phyloP scores from a whole-genome alignment of 1,140 invertebrate species.

The Hestina assimilis region DNA sequence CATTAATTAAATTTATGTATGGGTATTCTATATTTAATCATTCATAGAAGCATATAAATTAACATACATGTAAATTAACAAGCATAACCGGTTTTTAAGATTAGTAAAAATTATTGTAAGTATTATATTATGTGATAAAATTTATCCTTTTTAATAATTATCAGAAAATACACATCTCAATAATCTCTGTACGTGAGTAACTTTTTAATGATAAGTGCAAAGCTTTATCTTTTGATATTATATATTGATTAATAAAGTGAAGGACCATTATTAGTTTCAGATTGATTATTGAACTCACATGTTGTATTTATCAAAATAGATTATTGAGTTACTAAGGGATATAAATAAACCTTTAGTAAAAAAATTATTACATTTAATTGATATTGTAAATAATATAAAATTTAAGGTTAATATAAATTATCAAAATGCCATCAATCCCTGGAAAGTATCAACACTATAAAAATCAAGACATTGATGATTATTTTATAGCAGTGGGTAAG shows the following conservation, averaged over 20 bases:
- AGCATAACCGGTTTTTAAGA: too few relatives aligned
- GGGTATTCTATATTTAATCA: too few relatives aligned
- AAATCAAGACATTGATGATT: constrained; percentile 83
- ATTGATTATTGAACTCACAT: neutral
- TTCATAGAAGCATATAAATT: too few relatives aligned
- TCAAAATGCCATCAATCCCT: constrained; percentile 70
- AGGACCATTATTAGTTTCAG: neutral
- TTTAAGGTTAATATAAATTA: neutral
- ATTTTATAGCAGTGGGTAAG: constrained; percentile 81
- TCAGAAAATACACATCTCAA: neutral
- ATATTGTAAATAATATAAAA: too few relatives aligned
- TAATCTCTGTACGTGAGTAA: constrained; percentile 26
- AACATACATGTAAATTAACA: too few relatives aligned
- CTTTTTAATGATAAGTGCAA: constrained; percentile 13
- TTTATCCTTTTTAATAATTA: constrained; percentile 1
- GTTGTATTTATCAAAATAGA: neutral
- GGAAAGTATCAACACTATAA: constrained; percentile 82
- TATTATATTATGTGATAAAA: neutral
- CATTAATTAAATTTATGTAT: too few relatives aligned
- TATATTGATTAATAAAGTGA: neutral
- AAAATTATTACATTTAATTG: neutral
- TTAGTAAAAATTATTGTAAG: too few relatives aligned
- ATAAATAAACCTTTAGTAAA: too few relatives aligned
- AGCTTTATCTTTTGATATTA: constrained; percentile 16
- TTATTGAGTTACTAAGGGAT: too few relatives aligned